Percentiles rank a stretch among this genome's conserved stretches.
Evolutionary conservation across 2,113 vertebrate genomes (phyloP).

Genomic region (Capricornis sumatraensis): DNA sequence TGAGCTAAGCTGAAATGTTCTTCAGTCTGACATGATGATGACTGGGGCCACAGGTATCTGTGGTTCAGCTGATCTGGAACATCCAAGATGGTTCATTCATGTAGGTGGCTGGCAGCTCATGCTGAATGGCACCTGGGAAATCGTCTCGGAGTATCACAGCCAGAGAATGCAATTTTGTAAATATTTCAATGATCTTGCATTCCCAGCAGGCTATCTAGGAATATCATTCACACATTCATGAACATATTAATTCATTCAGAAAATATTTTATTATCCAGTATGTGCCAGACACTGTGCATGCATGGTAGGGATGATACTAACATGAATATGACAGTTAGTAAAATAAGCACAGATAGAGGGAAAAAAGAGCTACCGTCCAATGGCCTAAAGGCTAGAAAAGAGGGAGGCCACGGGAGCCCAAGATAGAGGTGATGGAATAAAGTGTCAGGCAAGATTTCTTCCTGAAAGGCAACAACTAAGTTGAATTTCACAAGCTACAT

Average conservation of each 20-base stretch:
- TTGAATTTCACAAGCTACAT: not conserved
- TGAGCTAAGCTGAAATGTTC: not conserved
- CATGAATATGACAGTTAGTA: not conserved
- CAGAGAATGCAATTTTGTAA: not conserved
- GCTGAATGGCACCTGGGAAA: not conserved
- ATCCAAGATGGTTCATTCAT: not conserved
- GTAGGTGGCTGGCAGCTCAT: not conserved
- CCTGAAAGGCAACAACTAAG: not conserved
- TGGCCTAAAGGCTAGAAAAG: not conserved
- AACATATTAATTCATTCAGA: not conserved
- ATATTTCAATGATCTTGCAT: not conserved
- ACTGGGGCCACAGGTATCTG: not conserved
- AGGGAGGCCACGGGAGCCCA: not conserved
- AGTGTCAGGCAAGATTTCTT: not conserved
- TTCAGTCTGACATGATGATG: not conserved
- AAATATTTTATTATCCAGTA: not conserved
- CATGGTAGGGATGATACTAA: not conserved
- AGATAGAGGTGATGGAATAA: not conserved
- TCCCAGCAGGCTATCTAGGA: not conserved
- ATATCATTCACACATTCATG: not conserved
- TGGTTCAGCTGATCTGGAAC: not conserved
- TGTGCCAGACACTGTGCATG: not conserved
- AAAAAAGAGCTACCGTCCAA: not conserved
- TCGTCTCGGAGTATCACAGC: not conserved
- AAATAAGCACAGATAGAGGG: not conserved